Base-by-base conservation (phyloP, 1,140 invertebrate species). In the Hyles euphorbiae region DNA sequence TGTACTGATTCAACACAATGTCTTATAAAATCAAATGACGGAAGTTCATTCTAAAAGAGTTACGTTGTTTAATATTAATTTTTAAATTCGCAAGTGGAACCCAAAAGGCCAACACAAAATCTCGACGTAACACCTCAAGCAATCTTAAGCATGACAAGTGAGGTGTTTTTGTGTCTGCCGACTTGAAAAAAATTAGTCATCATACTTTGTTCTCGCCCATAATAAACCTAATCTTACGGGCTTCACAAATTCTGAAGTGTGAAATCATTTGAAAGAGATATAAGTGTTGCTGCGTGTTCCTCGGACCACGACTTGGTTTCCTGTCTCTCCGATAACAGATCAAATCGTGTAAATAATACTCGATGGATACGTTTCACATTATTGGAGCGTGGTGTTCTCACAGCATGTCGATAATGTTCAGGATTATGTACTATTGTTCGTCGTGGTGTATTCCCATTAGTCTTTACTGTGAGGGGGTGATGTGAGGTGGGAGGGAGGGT, bases 161-260 rank as follows among this genome's bases (percentile, higher is more conserved):
- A 82, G 67, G 76, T 77, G 76, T 68, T 82, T 83, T 83, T 86
- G 71, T 71, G 69, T 48, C 64, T 63, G 62, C 58, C 59, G 58
- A 68, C 49, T 72, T 57, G 70, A 76, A 79, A 73, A 73, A 68
- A 59, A 66, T 64, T 66, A 51, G 70, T 71, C 62, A 62, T 68
- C 53, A 66, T 59, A 60, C 63, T 66, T 73, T 73, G 74, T 78
- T 75, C 71, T 70, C 65, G 72, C 67, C 74, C 83, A 72, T 65
- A 55, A 55, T 55, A 46, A 55, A 55, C n/a, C 3, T 11, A 33
- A 36, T 53, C 34, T 55, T 8, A 33, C 10, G 9, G 34, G 45
- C 47, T 56, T 60, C 63, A 63, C 61, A 56, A 67, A 65, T 47
- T 56, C 64, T 34, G 58, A 56, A 65, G 69, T 72, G 74, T 68